Conservation (phyloP, 2,797 vertebrate species). For the Pygocentrus nattereri region DNA sequence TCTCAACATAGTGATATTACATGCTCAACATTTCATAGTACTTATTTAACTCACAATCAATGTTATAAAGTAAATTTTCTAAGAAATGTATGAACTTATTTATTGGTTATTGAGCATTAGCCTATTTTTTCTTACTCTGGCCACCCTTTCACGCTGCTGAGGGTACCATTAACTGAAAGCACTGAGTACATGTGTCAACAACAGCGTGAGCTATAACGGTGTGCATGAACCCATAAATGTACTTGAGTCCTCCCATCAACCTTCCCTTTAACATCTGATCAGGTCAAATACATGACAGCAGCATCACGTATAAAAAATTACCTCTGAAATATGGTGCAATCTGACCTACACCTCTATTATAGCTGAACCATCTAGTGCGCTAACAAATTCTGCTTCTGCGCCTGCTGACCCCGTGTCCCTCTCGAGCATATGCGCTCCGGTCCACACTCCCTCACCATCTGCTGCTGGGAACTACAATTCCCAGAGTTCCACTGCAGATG, state of each 20-base stretch:
- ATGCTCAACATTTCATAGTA: background rate
- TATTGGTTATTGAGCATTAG: background rate
- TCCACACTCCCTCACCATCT: slow-evolving; percentile 78
- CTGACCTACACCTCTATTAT: slow-evolving; percentile 47
- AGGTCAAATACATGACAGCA: slow-evolving; percentile 52
- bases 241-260: slow-evolving; percentile 48
- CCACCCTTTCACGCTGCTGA: background rate
- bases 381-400: slow-evolving; percentile 31
- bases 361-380: slow-evolving; percentile 17
- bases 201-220: background rate
- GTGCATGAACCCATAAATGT: slow-evolving; percentile 45
- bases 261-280: slow-evolving; percentile 49
- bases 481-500: slow-evolving; percentile 48
- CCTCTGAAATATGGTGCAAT: slow-evolving; percentile 37
- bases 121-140: background rate
- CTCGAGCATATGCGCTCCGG: slow-evolving; percentile 56
- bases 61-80: too few species aligned
- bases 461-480: slow-evolving; percentile 67
- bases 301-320: slow-evolving; percentile 46
- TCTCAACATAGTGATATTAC: too few species aligned
- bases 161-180: background rate
- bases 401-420: slow-evolving; percentile 27
- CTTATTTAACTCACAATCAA: background rate
- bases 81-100: background rate
- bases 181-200: background rate